Conservation (phyloP, 1,140 invertebrate genomes). For the Paralvinella palmiformis region DNA sequence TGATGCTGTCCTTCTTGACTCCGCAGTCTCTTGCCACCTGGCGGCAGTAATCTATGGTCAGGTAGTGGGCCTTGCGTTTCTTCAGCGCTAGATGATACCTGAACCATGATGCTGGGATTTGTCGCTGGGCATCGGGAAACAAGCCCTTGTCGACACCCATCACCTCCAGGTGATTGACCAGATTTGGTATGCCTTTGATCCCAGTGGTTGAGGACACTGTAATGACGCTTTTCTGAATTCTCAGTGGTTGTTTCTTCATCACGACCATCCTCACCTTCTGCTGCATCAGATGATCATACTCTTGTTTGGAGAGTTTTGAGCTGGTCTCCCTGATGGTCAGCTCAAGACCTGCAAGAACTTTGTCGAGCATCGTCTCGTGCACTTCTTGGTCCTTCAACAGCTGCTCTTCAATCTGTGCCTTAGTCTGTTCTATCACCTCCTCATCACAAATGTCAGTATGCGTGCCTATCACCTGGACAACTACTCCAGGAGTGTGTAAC, state of each 20-base stretch:
- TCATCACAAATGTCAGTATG: conserved; percentile 28
- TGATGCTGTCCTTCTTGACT: conserved; percentile 30
- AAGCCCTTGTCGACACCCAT: conserved; percentile 36
- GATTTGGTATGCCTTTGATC: conserved; percentile 26
- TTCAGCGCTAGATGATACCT: conserved; percentile 32
- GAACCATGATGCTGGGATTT: conserved; percentile 35
- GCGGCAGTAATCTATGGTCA: conserved; percentile 32
- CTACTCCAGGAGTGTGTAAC: conserved; percentile 32
- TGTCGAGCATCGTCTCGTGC: background rate
- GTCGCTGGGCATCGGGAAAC: conserved; percentile 39
- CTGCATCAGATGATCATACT: conserved; percentile 8
- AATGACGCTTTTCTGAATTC: conserved; percentile 4
- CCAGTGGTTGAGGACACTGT: conserved; percentile 4
- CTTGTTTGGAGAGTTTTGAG: no score
- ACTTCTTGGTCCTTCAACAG: background rate
- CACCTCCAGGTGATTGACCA: conserved; percentile 40
- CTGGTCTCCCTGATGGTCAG: no score
- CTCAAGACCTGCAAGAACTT: background rate
- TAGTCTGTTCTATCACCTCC: background rate
- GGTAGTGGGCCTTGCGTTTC: conserved; percentile 25
- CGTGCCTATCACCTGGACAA: conserved; percentile 44
- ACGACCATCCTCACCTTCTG: conserved; percentile 3
- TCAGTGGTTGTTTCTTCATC: conserved; percentile 1
- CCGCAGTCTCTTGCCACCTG: conserved; percentile 26
- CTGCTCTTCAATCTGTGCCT: background rate